Evolutionary conservation across 2,888 invertebrate species (phyloP).

Genomic region (Phymatocera aterrima): DNA sequence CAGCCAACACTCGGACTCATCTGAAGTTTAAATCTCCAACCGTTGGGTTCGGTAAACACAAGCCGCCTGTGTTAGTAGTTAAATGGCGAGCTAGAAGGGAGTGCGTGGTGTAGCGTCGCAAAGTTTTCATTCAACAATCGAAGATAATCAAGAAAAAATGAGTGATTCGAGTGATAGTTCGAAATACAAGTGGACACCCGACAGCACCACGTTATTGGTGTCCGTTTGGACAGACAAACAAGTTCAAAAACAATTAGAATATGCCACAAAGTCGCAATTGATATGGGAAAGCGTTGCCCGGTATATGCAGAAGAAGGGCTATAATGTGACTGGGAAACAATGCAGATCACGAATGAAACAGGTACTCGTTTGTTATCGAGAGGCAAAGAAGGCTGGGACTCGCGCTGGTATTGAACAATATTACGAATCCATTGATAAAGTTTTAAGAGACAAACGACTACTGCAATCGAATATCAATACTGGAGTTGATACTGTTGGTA

Average conservation of each 20-base stretch:
- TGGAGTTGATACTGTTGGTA: slow-evolving; percentile 71
- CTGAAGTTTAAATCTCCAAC: slow-evolving; percentile 36
- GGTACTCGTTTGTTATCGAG: slow-evolving; percentile 71
- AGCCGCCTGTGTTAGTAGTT: background rate
- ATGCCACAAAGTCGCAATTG: slow-evolving; percentile 66
- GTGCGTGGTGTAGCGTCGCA: background rate
- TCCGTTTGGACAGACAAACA: slow-evolving; percentile 72
- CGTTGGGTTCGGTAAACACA: slow-evolving; percentile 25
- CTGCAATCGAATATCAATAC: slow-evolving; percentile 55
- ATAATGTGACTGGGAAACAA: slow-evolving; percentile 69
- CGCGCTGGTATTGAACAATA: slow-evolving; percentile 70
- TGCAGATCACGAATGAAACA: slow-evolving; percentile 73
- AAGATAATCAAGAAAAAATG: slow-evolving; percentile 54
- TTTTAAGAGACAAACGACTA: slow-evolving; percentile 64
- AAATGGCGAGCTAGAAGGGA: background rate
- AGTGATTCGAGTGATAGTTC: slow-evolving; percentile 63
- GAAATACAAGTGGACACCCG: slow-evolving; percentile 73
- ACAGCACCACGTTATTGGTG: slow-evolving; percentile 70
- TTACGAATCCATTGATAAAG: slow-evolving; percentile 70
- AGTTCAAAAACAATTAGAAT: slow-evolving; percentile 71
- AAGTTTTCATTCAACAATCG: background rate
- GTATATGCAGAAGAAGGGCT: slow-evolving; percentile 72
- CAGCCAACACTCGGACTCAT: slow-evolving; percentile 24
- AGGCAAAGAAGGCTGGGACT: slow-evolving; percentile 69
- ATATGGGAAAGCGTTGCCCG: slow-evolving; percentile 72